Percentiles rank a stretch among this genome's conserved stretches.
Evolutionary conservation across 2,113 vertebrate species (phyloP).

Genomic region (Protobothrops mucrosquamatus): DNA sequence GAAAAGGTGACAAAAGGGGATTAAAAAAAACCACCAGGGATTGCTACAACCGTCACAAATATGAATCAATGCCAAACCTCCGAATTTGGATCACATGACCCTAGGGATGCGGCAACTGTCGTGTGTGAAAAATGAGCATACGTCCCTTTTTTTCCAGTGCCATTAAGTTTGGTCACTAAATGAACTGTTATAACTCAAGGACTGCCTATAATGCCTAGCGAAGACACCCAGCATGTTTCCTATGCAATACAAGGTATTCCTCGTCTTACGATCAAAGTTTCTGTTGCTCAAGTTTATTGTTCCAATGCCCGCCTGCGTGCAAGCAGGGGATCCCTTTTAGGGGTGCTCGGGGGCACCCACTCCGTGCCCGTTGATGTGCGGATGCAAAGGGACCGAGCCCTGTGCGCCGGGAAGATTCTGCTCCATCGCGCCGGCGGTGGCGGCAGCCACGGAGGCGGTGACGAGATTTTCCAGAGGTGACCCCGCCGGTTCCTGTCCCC

Average conservation of each 20-base stretch:
- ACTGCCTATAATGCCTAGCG: background rate
- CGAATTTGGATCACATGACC: too few species aligned
- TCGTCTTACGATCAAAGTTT: background rate
- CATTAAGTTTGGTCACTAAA: too few species aligned
- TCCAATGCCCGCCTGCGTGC: background rate
- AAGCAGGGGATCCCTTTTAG: conserved; percentile 48
- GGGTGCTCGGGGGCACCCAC: conserved; percentile 69
- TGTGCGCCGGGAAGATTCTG: conserved; percentile 59
- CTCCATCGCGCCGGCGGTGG: conserved; percentile 38
- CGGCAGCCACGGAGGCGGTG: conserved; percentile 66
- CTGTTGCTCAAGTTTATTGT: background rate
- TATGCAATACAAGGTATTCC: too few species aligned
- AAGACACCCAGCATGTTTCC: background rate
- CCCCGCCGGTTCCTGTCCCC: conserved; percentile 77
- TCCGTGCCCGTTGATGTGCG: conserved; percentile 83
- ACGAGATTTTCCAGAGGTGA: conserved; percentile 74
- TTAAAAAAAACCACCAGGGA: too few species aligned
- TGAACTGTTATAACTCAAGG: background rate
- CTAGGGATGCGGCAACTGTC: background rate
- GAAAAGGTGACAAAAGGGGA: too few species aligned
- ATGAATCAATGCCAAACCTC: background rate
- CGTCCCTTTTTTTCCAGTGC: background rate
- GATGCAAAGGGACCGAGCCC: conserved; percentile 68
- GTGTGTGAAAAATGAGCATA: background rate
- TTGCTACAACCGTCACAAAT: background rate